These are phyloP conservation scores for Amiota minor DNA, from an alignment of 2,888 invertebrate species.

Conservation along the genomic window DNA sequence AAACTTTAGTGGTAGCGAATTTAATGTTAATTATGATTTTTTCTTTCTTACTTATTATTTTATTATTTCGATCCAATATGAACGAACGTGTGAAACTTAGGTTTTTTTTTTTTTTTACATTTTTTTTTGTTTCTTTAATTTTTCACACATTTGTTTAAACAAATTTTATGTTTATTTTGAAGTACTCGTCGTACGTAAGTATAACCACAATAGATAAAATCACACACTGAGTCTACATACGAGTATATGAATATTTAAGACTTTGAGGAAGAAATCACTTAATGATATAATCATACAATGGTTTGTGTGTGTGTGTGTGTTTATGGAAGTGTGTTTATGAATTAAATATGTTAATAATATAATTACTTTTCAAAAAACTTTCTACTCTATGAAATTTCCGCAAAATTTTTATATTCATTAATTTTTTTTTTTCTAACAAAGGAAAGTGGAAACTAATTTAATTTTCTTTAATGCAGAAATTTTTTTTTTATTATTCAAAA, in stretches of 20 bases:
- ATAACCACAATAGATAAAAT: no score
- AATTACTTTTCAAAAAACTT: conserved; percentile 59
- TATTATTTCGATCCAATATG: conserved; percentile 48
- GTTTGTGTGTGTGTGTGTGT: not conserved
- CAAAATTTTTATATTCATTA: conserved; percentile 17
- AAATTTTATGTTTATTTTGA: not conserved
- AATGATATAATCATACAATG: conserved; percentile 15
- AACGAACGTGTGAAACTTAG: conserved; percentile 59
- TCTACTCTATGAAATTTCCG: conserved; percentile 56
- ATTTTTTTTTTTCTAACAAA: not conserved
- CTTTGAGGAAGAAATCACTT: not conserved
- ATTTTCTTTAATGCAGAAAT: no score
- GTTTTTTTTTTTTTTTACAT: conserved; percentile 49
- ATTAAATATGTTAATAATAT: conserved; percentile 61
- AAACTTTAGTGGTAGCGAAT: no score
- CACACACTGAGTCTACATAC: not conserved
- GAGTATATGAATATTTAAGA: not conserved
- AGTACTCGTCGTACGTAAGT: not conserved
- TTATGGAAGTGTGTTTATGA: not conserved
- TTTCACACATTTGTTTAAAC: not conserved
- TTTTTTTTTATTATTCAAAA: no score
- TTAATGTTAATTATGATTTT: no score
- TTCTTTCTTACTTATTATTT: not conserved
- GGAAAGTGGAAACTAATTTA: no score
- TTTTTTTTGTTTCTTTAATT: conserved; percentile 53